Evolutionary conservation across 2,113 vertebrate genomes (phyloP), one percentile per base, ranked within the genome.

Genomic region (Xiphias gladius): DNA sequence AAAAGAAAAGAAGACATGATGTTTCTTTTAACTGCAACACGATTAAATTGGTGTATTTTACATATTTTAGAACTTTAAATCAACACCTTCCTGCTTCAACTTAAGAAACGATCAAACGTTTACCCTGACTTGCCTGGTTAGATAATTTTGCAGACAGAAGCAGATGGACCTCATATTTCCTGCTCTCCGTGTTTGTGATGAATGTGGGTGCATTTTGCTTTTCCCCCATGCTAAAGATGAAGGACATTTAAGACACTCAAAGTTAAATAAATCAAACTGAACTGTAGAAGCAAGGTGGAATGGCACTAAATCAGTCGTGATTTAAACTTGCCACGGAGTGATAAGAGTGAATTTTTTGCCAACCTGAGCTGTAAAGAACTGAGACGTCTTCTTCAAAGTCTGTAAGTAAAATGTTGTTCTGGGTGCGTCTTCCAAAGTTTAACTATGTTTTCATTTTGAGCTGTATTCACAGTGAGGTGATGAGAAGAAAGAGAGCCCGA

Each of bases 281-380:
- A 26, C 46, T 43, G 43, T 43, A 68, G 66, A 69, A 41, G 67
- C 7, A 35, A 50, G 43, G 69, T 39, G 73, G 69, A 86, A 62
- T 22, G 0, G 58, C 68, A 35, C 28, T 78, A 75, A 86, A 79
- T 87, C 86, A 80, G 74, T 14, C 0, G 8, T 62, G 68, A 86
- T 83, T 90, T 83, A 83, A 82, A 80, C 71, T 77, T 55, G 80
- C 82, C 82, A 66, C 35, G 2, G 9, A 54, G 77, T 1, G 58
- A 86, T 87, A 84, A 76, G 46, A 77, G 3, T 3, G 17, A 19
- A 6, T n/a, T 58, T 80, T 81, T 65, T 80, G 52, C 75, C 58
- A 67, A 71, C 78, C 71, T 59, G 75, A 59, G 91, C 83, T 37
- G 48, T 88, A 91, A 91, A 92, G 91, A 91, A 80, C 76, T 32